A percentile compares a stretch with the other conserved stretches of the same genome.
Evolutionary conservation across 2,888 invertebrate species (phyloP).

Genomic region (Hesperia comma): DNA sequence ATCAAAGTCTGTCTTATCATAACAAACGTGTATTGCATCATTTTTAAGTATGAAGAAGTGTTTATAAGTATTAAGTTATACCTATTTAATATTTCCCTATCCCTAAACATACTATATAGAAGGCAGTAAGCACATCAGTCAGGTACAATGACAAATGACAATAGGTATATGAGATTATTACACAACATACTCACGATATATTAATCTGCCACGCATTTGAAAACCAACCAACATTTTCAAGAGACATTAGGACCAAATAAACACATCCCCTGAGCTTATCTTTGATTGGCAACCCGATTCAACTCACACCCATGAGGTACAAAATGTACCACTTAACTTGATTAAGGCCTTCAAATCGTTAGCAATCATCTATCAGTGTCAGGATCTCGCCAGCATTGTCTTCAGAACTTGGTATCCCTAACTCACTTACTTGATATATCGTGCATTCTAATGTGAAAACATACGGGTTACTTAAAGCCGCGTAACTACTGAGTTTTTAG

Average conservation of each 20-base stretch:
- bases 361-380: conserved; percentile 63
- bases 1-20: no score
- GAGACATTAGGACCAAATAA: conserved; percentile 5
- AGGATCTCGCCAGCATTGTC: conserved; percentile 53
- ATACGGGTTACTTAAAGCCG: background rate
- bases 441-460: conserved; percentile 10
- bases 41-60: no score
- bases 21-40: no score
- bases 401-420: conserved; percentile 43
- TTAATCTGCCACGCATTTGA: background rate
- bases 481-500: background rate
- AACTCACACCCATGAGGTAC: conserved; percentile 43
- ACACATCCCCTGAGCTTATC: conserved; percentile 23
- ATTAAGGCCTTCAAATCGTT: conserved; percentile 50
- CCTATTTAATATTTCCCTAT: no score
- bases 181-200: no score
- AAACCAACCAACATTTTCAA: background rate
- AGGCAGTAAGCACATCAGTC: no score
- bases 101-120: no score
- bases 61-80: no score
- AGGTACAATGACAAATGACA: no score
- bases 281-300: conserved; percentile 20
- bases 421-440: conserved; percentile 35
- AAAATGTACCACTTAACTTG: conserved; percentile 44
- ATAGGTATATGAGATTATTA: no score